These are phyloP conservation scores for Nomada ruficornis DNA, from an alignment of 2,888 invertebrate species.

Conservation along the genomic window DNA sequence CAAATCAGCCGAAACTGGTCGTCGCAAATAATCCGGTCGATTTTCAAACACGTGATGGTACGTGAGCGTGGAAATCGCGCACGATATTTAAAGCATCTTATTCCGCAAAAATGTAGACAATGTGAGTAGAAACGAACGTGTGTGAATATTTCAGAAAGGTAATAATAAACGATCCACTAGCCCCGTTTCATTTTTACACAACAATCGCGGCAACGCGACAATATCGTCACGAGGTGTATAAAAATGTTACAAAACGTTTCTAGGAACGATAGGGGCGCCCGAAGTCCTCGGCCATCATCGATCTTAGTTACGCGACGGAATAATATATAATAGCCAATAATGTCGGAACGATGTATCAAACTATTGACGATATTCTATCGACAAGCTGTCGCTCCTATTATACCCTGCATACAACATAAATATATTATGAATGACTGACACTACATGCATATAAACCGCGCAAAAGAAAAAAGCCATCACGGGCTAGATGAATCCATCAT, in stretches of 20 bases:
- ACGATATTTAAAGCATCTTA: too few species aligned
- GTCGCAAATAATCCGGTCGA: neutral
- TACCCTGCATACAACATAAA: conserved; percentile 72
- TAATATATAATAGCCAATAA: conserved; percentile 74
- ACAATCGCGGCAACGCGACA: neutral
- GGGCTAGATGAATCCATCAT: conserved; percentile 58
- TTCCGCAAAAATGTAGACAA: too few species aligned
- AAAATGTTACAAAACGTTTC: conserved; percentile 37
- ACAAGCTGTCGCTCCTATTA: conserved; percentile 74
- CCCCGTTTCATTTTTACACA: neutral
- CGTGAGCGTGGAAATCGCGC: too few species aligned
- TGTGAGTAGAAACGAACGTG: neutral
- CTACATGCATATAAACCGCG: conserved; percentile 8
- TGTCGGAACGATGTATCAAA: conserved; percentile 72
- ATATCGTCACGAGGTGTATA: conserved; percentile 12
- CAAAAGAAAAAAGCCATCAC: conserved; percentile 14
- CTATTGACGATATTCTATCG: conserved; percentile 70
- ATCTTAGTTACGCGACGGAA: conserved; percentile 66
- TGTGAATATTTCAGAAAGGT: neutral
- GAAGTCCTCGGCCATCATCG: conserved; percentile 54
- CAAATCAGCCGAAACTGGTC: neutral
- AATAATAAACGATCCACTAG: neutral
- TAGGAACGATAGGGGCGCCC: conserved; percentile 22
- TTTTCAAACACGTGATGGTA: too few species aligned
- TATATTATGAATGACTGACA: conserved; percentile 70